Percentiles rank a stretch among this genome's conserved stretches.
These are phyloP conservation scores for Diabrotica virgifera DNA, from an alignment of 1,140 invertebrate genomes.

Conservation along the genomic window DNA sequence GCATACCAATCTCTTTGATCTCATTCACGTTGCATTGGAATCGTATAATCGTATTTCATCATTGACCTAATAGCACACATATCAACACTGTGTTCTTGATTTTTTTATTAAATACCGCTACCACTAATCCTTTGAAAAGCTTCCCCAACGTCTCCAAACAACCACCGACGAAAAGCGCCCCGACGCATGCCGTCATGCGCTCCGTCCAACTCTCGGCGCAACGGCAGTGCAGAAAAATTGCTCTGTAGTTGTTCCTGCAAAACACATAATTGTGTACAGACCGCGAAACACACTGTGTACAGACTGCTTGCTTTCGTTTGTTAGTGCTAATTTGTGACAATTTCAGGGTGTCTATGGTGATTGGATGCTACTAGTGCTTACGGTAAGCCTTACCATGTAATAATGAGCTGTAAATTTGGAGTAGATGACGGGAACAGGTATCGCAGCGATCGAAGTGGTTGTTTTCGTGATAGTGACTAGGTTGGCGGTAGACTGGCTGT, in stretches of 20 bases:
- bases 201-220: constrained; percentile 15
- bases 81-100: too few relatives aligned
- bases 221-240: constrained; percentile 29
- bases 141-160: constrained; percentile 5
- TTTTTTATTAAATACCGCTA: not conserved
- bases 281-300: constrained; percentile 11
- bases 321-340: constrained; percentile 15
- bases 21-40: too few relatives aligned
- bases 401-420: too few relatives aligned
- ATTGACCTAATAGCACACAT: too few relatives aligned
- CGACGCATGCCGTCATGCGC: constrained; percentile 8
- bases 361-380: constrained; percentile 6
- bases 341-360: constrained; percentile 2
- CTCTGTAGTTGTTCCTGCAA: constrained; percentile 4
- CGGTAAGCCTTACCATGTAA: not conserved
- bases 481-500: not conserved
- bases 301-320: constrained; percentile 18
- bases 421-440: too few relatives aligned
- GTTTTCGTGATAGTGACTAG: not conserved
- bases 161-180: not conserved
- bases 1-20: too few relatives aligned
- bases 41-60: too few relatives aligned
- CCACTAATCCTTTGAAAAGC: not conserved
- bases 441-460: not conserved
- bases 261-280: constrained; percentile 14